A percentile compares a stretch with the other conserved stretches of the same genome.
These are phyloP conservation scores for Parnassius mnemosyne DNA, from an alignment of 2,888 invertebrate species.

Conservation along the genomic window DNA sequence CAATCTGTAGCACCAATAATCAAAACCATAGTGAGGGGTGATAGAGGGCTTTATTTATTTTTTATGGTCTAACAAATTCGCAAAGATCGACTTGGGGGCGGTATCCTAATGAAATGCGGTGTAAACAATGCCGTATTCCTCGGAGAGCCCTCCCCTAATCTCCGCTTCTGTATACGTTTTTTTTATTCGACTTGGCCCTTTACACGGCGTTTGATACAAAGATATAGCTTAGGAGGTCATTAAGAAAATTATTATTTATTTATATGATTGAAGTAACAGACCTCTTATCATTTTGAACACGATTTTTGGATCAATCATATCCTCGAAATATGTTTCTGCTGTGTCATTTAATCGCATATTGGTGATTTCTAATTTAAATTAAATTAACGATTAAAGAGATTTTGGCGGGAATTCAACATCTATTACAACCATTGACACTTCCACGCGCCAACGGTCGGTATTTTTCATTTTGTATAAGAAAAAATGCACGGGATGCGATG, in stretches of 20 bases:
- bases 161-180: constrained; percentile 32
- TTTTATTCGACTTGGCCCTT: constrained; percentile 37
- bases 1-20: constrained; percentile 29
- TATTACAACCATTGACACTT: no score
- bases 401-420: no score
- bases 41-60: constrained; percentile 58
- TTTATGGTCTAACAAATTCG: constrained; percentile 61
- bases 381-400: no score
- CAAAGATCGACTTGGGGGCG: constrained; percentile 40
- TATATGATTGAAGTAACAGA: no score
- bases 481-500: no score
- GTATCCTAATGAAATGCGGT: constrained; percentile 67
- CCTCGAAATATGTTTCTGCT: no score
- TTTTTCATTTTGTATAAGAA: no score
- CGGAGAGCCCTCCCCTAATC: constrained; percentile 43
- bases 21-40: constrained; percentile 44
- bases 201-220: constrained; percentile 12
- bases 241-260: constrained; percentile 12
- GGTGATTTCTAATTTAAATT: no score
- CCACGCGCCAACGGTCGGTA: no score
- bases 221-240: constrained; percentile 19
- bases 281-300: no score
- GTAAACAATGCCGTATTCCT: constrained; percentile 65
- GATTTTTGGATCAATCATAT: no score
- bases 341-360: no score